These are phyloP conservation scores for Syrista parreyssii DNA, from an alignment of 2,888 invertebrate genomes.

Conservation along the genomic window DNA sequence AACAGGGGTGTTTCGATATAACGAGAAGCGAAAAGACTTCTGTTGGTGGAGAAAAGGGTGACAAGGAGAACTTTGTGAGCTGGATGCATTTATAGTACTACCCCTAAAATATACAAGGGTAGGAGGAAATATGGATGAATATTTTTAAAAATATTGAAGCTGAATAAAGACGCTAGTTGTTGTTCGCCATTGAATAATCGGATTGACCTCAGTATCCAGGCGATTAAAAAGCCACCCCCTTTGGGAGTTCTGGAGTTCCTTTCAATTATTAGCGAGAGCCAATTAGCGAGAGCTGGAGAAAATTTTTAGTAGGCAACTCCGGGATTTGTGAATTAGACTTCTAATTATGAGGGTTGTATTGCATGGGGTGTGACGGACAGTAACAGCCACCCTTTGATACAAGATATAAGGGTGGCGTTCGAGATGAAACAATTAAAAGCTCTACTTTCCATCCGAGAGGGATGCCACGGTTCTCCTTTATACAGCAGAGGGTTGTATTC, in stretches of 20 bases:
- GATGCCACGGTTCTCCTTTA: neutral
- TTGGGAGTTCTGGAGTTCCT: neutral
- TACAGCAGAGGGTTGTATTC: neutral
- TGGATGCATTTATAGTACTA: neutral
- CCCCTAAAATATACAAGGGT: neutral
- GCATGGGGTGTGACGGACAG: neutral
- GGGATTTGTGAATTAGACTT: neutral
- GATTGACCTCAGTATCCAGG: neutral
- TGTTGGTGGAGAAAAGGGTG: neutral
- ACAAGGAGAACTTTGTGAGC: neutral
- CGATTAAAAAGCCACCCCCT: neutral
- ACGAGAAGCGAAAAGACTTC: neutral
- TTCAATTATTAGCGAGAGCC: neutral
- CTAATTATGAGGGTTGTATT: neutral
- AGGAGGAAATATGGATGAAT: neutral
- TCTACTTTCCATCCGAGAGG: neutral
- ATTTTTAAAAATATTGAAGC: no score
- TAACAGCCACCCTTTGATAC: neutral
- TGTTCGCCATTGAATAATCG: neutral
- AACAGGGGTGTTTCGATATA: neutral
- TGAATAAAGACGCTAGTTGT: no score
- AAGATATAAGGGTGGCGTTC: neutral
- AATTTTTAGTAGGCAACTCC: neutral
- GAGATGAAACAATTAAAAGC: neutral
- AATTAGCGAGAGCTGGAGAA: neutral